A percentile compares a stretch with the other conserved stretches of the same genome.
These are phyloP conservation scores for Napeogenes inachia DNA, from an alignment of 2,888 invertebrate species.

Conservation along the genomic window DNA sequence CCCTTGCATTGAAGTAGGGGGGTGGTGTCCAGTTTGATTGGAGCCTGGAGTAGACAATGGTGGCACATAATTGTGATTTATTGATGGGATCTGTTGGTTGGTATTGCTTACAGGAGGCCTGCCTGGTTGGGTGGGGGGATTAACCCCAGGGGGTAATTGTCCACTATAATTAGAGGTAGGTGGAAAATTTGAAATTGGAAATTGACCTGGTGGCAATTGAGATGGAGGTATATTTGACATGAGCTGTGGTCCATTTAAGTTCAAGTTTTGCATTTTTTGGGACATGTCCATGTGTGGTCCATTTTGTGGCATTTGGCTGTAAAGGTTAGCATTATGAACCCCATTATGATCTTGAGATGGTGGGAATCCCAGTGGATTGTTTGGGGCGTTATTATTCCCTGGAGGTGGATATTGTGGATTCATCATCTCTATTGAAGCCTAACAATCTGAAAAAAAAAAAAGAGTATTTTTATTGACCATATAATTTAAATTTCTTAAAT, in stretches of 20 bases:
- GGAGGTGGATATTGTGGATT: slow-evolving; percentile 71
- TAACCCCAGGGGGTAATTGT: slow-evolving; percentile 48
- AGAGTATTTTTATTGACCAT: too few species aligned
- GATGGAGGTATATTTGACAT: slow-evolving; percentile 52
- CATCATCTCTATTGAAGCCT: slow-evolving; percentile 62
- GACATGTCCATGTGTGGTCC: slow-evolving; percentile 56
- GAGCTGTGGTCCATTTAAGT: slow-evolving; percentile 59
- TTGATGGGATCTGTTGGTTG: slow-evolving; percentile 37
- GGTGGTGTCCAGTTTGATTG: slow-evolving; percentile 29
- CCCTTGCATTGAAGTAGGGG: slow-evolving; percentile 38
- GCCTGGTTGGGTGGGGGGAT: slow-evolving; percentile 45
- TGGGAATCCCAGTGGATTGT: slow-evolving; percentile 56
- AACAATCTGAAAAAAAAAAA: slow-evolving; percentile 24
- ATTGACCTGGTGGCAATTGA: slow-evolving; percentile 53
- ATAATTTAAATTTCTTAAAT: too few species aligned
- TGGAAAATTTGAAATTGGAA: slow-evolving; percentile 44
- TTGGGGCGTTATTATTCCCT: slow-evolving; percentile 69
- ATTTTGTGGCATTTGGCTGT: slow-evolving; percentile 53
- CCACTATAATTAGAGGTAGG: slow-evolving; percentile 46
- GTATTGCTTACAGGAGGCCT: slow-evolving; percentile 43
- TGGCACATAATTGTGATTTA: slow-evolving; percentile 40
- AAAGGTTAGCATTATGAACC: slow-evolving; percentile 61
- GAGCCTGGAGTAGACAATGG: slow-evolving; percentile 44
- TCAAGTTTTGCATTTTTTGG: slow-evolving; percentile 71
- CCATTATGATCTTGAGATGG: slow-evolving; percentile 66